Base-by-base conservation (phyloP, 2,888 invertebrate genomes). In the Patella pellucida region DNA sequence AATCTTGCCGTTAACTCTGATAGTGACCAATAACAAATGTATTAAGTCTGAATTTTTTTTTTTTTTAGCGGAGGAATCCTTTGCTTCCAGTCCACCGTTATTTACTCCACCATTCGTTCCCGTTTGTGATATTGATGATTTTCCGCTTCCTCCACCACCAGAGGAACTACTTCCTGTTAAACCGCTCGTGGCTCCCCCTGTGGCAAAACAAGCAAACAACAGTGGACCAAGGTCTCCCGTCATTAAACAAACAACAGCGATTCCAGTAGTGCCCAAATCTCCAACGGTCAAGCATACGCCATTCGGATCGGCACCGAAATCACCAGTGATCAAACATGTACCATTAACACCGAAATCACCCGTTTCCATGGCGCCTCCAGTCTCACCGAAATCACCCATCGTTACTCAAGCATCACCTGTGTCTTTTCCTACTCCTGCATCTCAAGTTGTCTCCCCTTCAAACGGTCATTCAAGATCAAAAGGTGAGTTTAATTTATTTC, bases 101-200 rank as follows among this genome's bases (percentile, higher is more conserved):
- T 62, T 62, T 23, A 62, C 62, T 19, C 19, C 62, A 62, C 19
- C 19, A 19, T 23, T 62, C 11, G 62, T 62, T 23, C 62, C 62
- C 11, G 23, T 62, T 62, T 62, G 62, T 62, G 62, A 62, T 62
- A 62, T 62, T 3, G 62, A 62, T 15, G 62, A 62, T 14, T 62
- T 62, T 23, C 62, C 62, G 19, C 62, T 62, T 62, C 62, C 62
- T 14, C 62, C 62, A 23, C 62, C 62, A 19, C 62, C 62, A 12
- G 62, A 62, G 14, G 62, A 62, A 62, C 62, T 62, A 9, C 62
- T 62, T 23, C 23, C 62, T 12, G 19, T 23, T 19, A 62, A 23
- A 62, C 23, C 62, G 4, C 62, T 23, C 11, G 19, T 12, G 62
- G 62, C 62, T 11, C 23, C 62, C 1, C 62, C 62, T 62, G 62